Evolutionary conservation across 2,888 invertebrate genomes (phyloP), one percentile per base, ranked within the genome.

Genomic region (Trichopoda pennipes): DNA sequence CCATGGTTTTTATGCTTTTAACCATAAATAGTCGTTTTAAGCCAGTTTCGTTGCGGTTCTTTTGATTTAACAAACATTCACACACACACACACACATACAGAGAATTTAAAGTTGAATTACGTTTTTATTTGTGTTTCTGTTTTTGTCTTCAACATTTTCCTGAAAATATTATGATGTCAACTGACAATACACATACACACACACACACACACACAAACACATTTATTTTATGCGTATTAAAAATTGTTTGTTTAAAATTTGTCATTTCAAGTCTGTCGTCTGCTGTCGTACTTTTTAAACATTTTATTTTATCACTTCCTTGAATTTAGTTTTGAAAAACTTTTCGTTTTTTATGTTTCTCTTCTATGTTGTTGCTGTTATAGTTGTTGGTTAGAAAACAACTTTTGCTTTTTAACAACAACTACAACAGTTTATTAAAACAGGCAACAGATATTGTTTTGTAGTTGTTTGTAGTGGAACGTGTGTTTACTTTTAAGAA

Each of bases 261-360:
- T 61, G 35, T 16, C n/a, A 58, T 49, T 56, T 55, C 32, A 56
- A 32, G 19, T 72, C 51, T 72, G 72, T 28, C 28, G 60, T 35
- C 16, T 53, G 66, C 35, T 55, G 53, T 42, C 60, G 58, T 60
- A 49, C 9, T 69, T 56, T 42, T 49, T 63, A 74, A 74, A 44
- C 49, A 68, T 64, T 53, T 73, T 66, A 73, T 73, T 79, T 79
- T 79, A 79, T 73, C 60, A 68, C 73, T 79, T 79, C 72, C 66
- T 51, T 64, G 69, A 74, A 80, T 64, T 80, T 73, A 32, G 53
- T 51, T 61, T 42, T 28, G 17, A 63, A 47, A 49, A 19, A n/a
- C 4, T 19, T 51, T 68, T 16, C 6, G 14, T 16, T 61, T 51
- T 55, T 51, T 55, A 14, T 17, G 42, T 7, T 10, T 49, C n/a